phyloP scores from a whole-genome alignment of 2,113 vertebrate species.

The Microtus montanus region DNA sequence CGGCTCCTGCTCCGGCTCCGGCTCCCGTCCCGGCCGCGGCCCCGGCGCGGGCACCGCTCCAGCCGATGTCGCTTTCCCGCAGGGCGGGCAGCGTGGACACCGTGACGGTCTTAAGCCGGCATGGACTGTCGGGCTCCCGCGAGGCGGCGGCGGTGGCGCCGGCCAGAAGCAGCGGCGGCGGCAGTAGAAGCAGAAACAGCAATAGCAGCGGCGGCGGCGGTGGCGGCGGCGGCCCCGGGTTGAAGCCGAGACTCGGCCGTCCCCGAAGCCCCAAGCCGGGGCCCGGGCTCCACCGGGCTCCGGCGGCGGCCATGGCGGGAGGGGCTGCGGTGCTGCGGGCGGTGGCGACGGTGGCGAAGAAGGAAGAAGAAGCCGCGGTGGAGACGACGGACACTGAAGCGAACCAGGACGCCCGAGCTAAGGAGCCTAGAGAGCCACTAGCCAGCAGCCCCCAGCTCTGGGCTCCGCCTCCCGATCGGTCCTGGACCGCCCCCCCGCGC shows the following conservation, averaged over 20 bases:
- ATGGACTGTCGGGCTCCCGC: conserved; percentile 83
- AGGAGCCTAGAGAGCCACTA: conserved; percentile 70
- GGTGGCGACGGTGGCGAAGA: background rate
- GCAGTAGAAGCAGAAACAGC: conserved; percentile 45
- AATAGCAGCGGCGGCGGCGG: background rate
- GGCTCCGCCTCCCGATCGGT: conserved; percentile 78
- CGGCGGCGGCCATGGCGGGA: conserved; percentile 74
- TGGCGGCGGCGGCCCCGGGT: conserved; percentile 59
- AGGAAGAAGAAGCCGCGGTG: background rate
- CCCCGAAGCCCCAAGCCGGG: conserved; percentile 66
- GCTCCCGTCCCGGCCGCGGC: conserved; percentile 78
- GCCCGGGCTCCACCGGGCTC: conserved; percentile 66
- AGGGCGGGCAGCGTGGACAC: conserved; percentile 96
- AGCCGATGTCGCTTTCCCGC: conserved; percentile 96
- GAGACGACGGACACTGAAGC: conserved; percentile 56
- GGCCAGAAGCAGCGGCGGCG: conserved; percentile 66
- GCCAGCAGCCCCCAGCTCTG: conserved; percentile 73
- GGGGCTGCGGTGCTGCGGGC: conserved; percentile 70
- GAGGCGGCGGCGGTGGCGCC: conserved; percentile 79
- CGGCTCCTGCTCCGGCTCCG: conserved; percentile 84
- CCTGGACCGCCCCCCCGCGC: conserved; percentile 69
- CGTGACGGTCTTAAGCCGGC: conserved; percentile 94
- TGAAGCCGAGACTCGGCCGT: conserved; percentile 71
- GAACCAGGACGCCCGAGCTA: conserved; percentile 66
- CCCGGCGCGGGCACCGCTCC: conserved; percentile 90